Evolutionary conservation across 2,888 invertebrate species (phyloP), one percentile per base, ranked within the genome.

Genomic region (Gasteruption jaculator): DNA sequence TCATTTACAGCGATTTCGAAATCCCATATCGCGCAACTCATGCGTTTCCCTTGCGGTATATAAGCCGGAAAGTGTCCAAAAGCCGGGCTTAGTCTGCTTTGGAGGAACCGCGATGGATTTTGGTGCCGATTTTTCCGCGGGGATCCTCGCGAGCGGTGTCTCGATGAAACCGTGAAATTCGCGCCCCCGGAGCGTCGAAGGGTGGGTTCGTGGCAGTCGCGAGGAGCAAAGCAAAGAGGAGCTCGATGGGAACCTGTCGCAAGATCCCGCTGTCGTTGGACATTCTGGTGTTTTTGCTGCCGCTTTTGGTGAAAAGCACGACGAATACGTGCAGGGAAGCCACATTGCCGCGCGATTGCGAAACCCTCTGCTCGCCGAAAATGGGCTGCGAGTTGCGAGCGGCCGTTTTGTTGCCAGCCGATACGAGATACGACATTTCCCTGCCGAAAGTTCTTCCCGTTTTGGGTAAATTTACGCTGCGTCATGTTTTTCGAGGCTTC

Each of bases 381-480:
- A 32, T 52, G 2, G 45, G 52, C 7, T 86, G 86, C 60, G 77
- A 76, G 30, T 74, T 86, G 27, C 74, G 81, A 37, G 80, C 82
- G 1, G 81, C 82, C 2, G 72, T 86, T 14, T 69, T 86, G 46
- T 64, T 86, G 42, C 84, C 87, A 0, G 74, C 75, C 38, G 79
- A 79, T 56, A 71, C 77, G 2, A 69, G 65, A 26, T 76, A 77
- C 63, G 81, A 78, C 57, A 85, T 78, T 63, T 80, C 83, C 24
- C 59, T 83, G 51, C 73, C 72, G 3, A 83, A 81, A 65, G 83
- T 86, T 44, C 68, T 85, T 53, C 84, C 86, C 1, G 82, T 65
- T 3, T 53, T 68, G 5, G 65, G 68, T 67, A 43, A 62, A 59
- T 30, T 8, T 11, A 25, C 18, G 18, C 25, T 26, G 19, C 12